Conservation (phyloP, 2,113 vertebrate genomes). For the Trichomycterus rosablanca region DNA sequence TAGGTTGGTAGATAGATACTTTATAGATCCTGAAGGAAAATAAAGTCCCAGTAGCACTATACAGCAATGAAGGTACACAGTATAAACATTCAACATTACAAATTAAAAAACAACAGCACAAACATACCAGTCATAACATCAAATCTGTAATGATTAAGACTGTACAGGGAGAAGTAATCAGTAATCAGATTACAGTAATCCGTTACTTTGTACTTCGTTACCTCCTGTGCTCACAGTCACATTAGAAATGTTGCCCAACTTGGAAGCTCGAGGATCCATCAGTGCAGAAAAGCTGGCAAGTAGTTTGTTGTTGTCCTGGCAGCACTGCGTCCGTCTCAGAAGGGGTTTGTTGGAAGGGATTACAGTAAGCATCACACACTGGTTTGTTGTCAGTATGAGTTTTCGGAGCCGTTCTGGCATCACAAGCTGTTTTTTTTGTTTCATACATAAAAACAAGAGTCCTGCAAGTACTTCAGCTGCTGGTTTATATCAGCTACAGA, state of each 20-base stretch:
- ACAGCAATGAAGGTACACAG: too few species aligned
- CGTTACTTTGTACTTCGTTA: too few species aligned
- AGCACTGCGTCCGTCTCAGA: conserved; percentile 4
- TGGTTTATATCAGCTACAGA: not conserved
- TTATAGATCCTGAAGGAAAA: too few species aligned
- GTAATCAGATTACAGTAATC: too few species aligned
- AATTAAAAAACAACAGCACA: too few species aligned
- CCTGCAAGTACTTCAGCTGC: not conserved
- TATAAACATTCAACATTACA: too few species aligned
- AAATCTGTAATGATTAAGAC: too few species aligned
- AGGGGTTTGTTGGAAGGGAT: conserved; percentile 30
- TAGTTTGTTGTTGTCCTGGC: conserved; percentile 37
- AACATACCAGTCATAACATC: too few species aligned
- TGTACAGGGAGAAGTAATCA: too few species aligned
- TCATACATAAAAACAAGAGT: not conserved
- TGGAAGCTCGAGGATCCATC: not conserved
- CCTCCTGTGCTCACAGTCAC: not conserved
- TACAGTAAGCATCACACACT: not conserved
- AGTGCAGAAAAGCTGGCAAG: conserved; percentile 21
- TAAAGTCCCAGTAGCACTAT: too few species aligned
- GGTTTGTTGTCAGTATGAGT: not conserved
- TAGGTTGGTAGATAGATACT: too few species aligned
- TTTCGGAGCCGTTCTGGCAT: conserved; percentile 4
- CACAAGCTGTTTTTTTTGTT: not conserved
- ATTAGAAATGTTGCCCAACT: not conserved